A percentile compares a stretch with the other conserved stretches of the same genome.
Evolutionary conservation across 2,888 invertebrate genomes (phyloP).

Genomic region (Cheilosia variabilis): DNA sequence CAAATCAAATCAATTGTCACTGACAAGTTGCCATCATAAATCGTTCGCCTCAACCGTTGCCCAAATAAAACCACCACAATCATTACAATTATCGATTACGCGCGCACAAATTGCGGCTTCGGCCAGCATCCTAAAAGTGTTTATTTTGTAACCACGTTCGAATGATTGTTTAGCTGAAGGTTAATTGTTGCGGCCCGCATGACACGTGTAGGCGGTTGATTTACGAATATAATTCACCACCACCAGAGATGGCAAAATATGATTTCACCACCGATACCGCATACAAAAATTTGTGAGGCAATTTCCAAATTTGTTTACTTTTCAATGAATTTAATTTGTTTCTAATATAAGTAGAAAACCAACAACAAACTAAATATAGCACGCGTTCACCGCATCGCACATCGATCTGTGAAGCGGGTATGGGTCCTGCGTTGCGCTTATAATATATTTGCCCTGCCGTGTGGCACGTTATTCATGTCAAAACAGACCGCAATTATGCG

Average conservation of each 20-base stretch:
- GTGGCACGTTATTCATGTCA: slow-evolving; percentile 48
- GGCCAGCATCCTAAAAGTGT: slow-evolving; percentile 51
- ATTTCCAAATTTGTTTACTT: slow-evolving; percentile 58
- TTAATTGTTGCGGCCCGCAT: slow-evolving; percentile 63
- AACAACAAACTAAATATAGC: slow-evolving; percentile 21
- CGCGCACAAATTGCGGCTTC: slow-evolving; percentile 55
- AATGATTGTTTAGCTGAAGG: slow-evolving; percentile 56
- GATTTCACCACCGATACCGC: slow-evolving; percentile 15
- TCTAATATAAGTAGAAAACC: slow-evolving; percentile 13
- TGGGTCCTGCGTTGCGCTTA: not conserved
- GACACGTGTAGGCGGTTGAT: slow-evolving; percentile 66
- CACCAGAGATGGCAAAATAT: slow-evolving; percentile 8
- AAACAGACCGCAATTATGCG: slow-evolving; percentile 58
- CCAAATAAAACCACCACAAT: slow-evolving; percentile 13
- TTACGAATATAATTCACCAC: slow-evolving; percentile 39
- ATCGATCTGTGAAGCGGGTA: slow-evolving; percentile 32
- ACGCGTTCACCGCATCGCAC: slow-evolving; percentile 26
- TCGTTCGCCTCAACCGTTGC: slow-evolving; percentile 4
- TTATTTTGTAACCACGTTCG: slow-evolving; percentile 52
- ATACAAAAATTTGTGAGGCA: not conserved
- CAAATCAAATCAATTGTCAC: slow-evolving; percentile 20
- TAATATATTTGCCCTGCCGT: not conserved
- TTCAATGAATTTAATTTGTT: slow-evolving; percentile 54
- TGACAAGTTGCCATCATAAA: slow-evolving; percentile 37
- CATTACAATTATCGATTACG: slow-evolving; percentile 61